These are phyloP conservation scores for Onychostruthus taczanowskii DNA, from an alignment of 2,113 vertebrate species.

Conservation along the genomic window DNA sequence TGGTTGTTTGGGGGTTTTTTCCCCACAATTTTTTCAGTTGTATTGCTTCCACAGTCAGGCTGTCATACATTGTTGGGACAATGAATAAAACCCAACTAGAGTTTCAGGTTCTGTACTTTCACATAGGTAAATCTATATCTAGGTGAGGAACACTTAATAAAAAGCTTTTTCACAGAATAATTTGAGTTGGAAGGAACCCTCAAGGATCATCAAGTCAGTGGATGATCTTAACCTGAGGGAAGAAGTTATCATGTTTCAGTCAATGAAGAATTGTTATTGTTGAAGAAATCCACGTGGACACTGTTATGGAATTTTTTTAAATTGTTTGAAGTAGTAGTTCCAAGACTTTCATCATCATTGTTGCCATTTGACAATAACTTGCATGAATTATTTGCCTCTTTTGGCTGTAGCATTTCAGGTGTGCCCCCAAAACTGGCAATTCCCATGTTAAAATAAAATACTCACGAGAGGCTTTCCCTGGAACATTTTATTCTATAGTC, in stretches of 20 bases:
- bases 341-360: not conserved
- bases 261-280: not conserved
- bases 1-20: rapidly evolving
- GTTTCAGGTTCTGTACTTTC: not conserved
- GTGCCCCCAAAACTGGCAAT: not conserved
- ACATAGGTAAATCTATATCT: not conserved
- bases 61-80: not conserved
- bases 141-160: not conserved
- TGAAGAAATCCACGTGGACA: not conserved
- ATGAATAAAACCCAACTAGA: not conserved
- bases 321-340: not conserved
- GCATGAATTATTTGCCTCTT: not conserved
- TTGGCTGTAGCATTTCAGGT: not conserved
- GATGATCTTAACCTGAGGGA: not conserved
- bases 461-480: not conserved
- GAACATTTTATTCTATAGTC: not conserved
- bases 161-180: not conserved
- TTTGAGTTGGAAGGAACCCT: not conserved
- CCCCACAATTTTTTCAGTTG: not conserved
- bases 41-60: not conserved
- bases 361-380: not conserved
- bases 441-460: not conserved
- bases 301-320: rapidly evolving
- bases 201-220: not conserved
- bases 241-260: not conserved